phyloP scores from a whole-genome alignment of 2,113 vertebrate genomes.

The Lophotis ruficrista region DNA sequence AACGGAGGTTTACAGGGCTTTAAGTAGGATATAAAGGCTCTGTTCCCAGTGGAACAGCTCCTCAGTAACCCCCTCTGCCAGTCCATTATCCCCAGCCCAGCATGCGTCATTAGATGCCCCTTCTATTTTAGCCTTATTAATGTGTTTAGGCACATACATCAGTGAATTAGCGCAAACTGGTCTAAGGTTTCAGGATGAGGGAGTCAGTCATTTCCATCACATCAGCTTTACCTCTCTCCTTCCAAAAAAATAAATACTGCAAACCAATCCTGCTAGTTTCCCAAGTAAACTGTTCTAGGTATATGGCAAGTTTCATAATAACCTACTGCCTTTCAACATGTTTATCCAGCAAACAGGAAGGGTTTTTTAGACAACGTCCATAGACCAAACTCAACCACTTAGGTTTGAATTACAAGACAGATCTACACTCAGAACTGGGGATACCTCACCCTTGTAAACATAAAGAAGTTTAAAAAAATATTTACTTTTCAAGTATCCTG shows the following conservation, averaged over 20 bases:
- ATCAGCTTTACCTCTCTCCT: conserved; percentile 60
- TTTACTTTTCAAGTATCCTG: not conserved
- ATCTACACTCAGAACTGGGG: not conserved
- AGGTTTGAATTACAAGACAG: conserved; percentile 30
- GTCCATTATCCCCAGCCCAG: conserved; percentile 77
- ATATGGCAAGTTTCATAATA: conserved; percentile 1
- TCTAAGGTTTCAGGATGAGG: conserved; percentile 66
- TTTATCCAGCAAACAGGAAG: conserved; percentile 25
- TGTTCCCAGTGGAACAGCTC: conserved; percentile 73
- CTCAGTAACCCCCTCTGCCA: conserved; percentile 72
- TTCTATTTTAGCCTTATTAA: conserved; percentile 81
- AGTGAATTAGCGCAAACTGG: conserved; percentile 71
- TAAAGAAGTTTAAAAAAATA: conserved; percentile 27
- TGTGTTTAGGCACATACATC: conserved; percentile 81
- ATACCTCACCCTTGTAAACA: not conserved
- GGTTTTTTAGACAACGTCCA: not conserved
- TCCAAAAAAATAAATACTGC: conserved; percentile 59
- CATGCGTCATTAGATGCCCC: conserved; percentile 78
- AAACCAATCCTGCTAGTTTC: conserved; percentile 46
- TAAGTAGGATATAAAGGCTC: conserved; percentile 80
- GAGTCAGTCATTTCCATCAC: conserved; percentile 69
- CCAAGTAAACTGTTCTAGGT: conserved; percentile 43
- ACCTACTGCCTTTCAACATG: conserved; percentile 15
- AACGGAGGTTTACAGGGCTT: conserved; percentile 78
- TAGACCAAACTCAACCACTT: not conserved